Conservation (phyloP, 2,888 invertebrate genomes). For the Eristalinus aeneus region DNA sequence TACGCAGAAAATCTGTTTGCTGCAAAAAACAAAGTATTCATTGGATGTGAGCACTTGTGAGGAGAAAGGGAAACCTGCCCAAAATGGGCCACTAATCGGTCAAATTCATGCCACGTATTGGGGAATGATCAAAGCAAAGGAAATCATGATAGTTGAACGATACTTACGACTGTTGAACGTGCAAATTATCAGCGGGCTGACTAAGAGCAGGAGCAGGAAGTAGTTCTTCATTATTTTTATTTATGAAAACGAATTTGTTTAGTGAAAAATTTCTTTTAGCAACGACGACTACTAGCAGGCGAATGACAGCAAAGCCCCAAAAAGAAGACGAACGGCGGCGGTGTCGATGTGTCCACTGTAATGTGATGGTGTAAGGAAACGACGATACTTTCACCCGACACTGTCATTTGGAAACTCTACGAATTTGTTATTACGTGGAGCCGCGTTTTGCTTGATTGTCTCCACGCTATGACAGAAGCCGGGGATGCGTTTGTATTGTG, state of each 20-base stretch:
- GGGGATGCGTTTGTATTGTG: constrained; percentile 25
- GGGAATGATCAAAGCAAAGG: constrained; percentile 50
- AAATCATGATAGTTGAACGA: constrained; percentile 73
- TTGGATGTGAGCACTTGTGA: not conserved
- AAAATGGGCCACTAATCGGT: constrained; percentile 12
- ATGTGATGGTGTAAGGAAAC: constrained; percentile 68
- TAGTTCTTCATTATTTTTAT: constrained; percentile 85
- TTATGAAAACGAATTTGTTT: constrained; percentile 52
- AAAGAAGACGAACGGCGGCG: constrained; percentile 42
- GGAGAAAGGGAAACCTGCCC: constrained; percentile 21
- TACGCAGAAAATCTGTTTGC: constrained; percentile 82
- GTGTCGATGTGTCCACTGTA: constrained; percentile 66
- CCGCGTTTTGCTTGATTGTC: constrained; percentile 67
- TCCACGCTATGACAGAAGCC: constrained; percentile 44
- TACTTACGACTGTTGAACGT: constrained; percentile 88
- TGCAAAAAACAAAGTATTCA: constrained; percentile 74
- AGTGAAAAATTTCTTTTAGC: constrained; percentile 37
- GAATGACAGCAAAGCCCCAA: constrained; percentile 54
- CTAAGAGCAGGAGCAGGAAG: constrained; percentile 84
- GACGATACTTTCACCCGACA: constrained; percentile 63
- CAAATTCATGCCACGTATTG: constrained; percentile 63
- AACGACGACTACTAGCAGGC: constrained; percentile 40
- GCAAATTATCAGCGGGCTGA: constrained; percentile 87
- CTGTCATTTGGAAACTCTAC: constrained; percentile 66
- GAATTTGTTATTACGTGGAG: constrained; percentile 72